Base-by-base conservation (phyloP, 2,888 invertebrate genomes). In the Plebejus argus region DNA sequence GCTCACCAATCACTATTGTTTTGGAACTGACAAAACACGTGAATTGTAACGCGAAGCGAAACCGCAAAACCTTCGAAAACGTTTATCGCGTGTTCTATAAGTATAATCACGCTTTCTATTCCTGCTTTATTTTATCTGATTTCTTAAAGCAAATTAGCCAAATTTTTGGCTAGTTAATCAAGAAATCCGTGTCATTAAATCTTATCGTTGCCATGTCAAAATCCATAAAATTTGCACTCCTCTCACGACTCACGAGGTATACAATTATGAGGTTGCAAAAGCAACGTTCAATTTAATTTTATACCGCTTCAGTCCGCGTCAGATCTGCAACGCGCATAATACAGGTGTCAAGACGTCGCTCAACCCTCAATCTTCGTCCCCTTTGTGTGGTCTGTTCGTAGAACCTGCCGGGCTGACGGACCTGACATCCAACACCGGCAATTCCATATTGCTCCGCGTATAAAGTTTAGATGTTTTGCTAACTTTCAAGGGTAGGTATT, bases 321-420 rank as follows among this genome's bases (percentile, higher is more conserved):
- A 33, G 66, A 66, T 66, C 66, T 66, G 66, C 66, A 66, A 28
- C 28, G 66, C 15, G 66, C 66, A 66, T 66, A 66, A 66, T 66
- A 33, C 28, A 66, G 66, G 66, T 66, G 66, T 66, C 66, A 66
- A 66, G 33, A 66, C 28, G 66, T 66, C 66, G 28, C 66, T 66
- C 66, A 66, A 66, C 28, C 66, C 18, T 66, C 66, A 28, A 66
- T 66, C 66, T 66, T 66, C 66, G 66, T 66, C 66, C 18, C 66
- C 28, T 66, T 66, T 49, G 74, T 74, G 74, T 45, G 74, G 74
- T 74, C 74, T 74, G 53, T 74, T 74, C 74, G 74, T 7, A 28
- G 74, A 74, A 74, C 49, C 53, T 53, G 53, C 1, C 53, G 18
- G 53, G 18, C 23, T 39, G 49, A 49, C 39, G 20, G 35, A 39